Conservation (phyloP, 2,888 invertebrate genomes). For the Patella pellucida region DNA sequence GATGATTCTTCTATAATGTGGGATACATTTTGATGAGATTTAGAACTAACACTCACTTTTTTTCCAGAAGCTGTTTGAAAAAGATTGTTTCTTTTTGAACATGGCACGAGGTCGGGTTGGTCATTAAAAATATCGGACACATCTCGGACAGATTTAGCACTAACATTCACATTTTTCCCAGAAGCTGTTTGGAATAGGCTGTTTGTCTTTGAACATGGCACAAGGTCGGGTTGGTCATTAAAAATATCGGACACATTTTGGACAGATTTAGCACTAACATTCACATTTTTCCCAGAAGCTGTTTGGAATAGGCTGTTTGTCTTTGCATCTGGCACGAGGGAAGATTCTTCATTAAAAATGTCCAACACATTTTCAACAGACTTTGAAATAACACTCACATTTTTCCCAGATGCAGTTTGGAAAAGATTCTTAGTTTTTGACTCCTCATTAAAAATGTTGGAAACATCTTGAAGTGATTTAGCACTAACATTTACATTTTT, state of each 20-base stretch:
- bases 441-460: slow-evolving; percentile 7
- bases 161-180: slow-evolving; percentile 39
- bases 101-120: background rate
- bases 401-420: slow-evolving; percentile 32
- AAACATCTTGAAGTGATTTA: slow-evolving; percentile 28
- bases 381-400: slow-evolving; percentile 25
- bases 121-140: slow-evolving; percentile 35
- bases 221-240: slow-evolving; percentile 11
- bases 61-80: slow-evolving; percentile 37
- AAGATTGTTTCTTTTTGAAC: background rate
- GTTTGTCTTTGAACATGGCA: background rate
- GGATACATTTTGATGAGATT: slow-evolving; percentile 27
- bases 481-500: slow-evolving; percentile 29
- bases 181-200: slow-evolving; percentile 43
- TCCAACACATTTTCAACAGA: slow-evolving; percentile 25
- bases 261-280: slow-evolving; percentile 37
- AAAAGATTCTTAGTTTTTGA: slow-evolving; percentile 14
- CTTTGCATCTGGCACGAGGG: background rate
- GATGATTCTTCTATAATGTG: background rate
- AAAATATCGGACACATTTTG: slow-evolving; percentile 36
- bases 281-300: slow-evolving; percentile 33
- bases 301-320: slow-evolving; percentile 23
- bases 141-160: slow-evolving; percentile 37
- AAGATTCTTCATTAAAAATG: slow-evolving; percentile 20
- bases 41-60: slow-evolving; percentile 29